Evolutionary conservation across 2,113 vertebrate genomes (phyloP).

Genomic region (Oceanites oceanicus): DNA sequence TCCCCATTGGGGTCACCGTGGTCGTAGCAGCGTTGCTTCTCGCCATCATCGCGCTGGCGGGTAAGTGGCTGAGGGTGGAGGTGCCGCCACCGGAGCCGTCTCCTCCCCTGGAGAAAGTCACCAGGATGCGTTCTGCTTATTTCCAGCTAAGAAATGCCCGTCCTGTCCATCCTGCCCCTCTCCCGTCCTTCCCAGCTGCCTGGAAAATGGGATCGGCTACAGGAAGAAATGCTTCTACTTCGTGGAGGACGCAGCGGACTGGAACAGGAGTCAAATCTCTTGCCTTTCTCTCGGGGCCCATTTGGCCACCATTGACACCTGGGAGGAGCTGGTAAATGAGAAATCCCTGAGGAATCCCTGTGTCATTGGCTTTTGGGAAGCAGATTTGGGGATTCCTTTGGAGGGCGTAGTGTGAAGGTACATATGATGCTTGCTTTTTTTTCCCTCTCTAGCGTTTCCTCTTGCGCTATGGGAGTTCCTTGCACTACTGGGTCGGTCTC

Average conservation of each 20-base stretch:
- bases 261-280: not conserved
- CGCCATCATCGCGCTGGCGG: not conserved
- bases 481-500: not conserved
- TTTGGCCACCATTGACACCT: not conserved
- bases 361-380: not conserved
- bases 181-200: not conserved
- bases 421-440: not conserved
- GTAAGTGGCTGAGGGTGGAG: not conserved
- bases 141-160: not conserved
- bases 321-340: not conserved
- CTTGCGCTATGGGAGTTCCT: not conserved
- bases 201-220: rapidly evolving
- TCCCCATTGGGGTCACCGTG: not conserved
- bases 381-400: not conserved
- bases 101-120: not conserved
- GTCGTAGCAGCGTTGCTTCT: not conserved
- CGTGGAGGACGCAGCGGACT: not conserved
- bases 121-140: rapidly evolving
- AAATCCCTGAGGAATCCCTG: not conserved
- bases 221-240: conserved; percentile 23
- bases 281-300: not conserved
- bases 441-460: not conserved
- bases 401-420: not conserved
- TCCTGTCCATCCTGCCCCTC: not conserved
- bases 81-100: not conserved